Evolutionary conservation across 2,113 vertebrate species (phyloP), one percentile per base, ranked within the genome.

Genomic region (Phalacrocorax aristotelis): DNA sequence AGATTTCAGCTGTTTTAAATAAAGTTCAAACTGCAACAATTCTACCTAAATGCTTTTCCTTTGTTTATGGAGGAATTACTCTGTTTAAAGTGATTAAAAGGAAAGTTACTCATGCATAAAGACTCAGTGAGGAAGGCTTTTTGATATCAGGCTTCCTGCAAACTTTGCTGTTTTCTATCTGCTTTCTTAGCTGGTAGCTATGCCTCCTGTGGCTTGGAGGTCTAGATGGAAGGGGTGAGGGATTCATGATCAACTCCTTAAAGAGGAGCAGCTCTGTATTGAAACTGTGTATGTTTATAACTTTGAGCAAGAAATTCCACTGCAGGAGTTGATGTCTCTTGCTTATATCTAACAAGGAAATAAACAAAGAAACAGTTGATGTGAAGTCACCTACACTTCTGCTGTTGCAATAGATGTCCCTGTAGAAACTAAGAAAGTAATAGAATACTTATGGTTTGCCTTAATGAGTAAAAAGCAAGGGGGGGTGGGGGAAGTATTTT

Each of bases 1-100:
- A 69, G 79, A 57, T 42, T 87, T 91, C 65, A 76, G 23, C 30
- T 83, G 38, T 89, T 96, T 83, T 78, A 74, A 92, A 80, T 92
- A 85, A 83, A 95, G 54, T 82, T 94, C 16, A 21, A 61, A 95
- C 13, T 84, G 14, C 4, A 58, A 17, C 10, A 32, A 42, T 9
- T 94, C 40, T 60, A 19, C 15, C 68, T 51, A 30, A 32, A 40
- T n/a, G 32, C 64, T 93, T 93, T 81, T 89, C 36, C 65, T 78
- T 52, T 60, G 30, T 79, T 66, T 71, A 38, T 61, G 17, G 46
- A 83, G 46, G 15, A 61, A 55, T 22, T 48, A 5, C 26, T 90
- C 51, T 72, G 26, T 72, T 72, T 83, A 3, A 38, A 76, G 30
- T 26, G 32, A 38, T 13, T 77, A 71, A 52, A 62, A 90, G 65